Evolutionary conservation across 2,113 vertebrate species (phyloP).

Genomic region (Pelusios castaneus): DNA sequence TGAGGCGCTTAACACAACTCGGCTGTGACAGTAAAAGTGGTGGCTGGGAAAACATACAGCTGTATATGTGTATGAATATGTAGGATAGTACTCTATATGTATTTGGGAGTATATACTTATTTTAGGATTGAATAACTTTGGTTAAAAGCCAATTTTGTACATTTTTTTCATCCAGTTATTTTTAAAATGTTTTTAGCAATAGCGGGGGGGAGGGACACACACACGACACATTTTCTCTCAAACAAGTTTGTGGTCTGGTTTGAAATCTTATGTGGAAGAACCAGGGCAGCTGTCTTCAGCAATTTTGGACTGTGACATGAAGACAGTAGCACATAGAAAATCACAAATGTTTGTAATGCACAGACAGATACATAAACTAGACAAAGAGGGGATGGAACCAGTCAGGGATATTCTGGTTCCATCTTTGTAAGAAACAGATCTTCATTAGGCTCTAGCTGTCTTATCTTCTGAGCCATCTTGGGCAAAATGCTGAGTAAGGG

Average conservation of each 20-base stretch:
- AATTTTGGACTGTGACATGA: not conserved
- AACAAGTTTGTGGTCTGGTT: not conserved
- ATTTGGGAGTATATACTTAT: not conserved
- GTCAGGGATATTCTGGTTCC: not conserved
- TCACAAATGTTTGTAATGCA: not conserved
- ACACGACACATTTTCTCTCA: not conserved
- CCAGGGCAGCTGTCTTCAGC: not conserved
- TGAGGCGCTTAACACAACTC: not conserved
- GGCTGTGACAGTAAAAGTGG: not conserved
- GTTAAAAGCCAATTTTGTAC: too few relatives aligned
- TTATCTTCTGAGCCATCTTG: not conserved
- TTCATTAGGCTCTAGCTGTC: not conserved
- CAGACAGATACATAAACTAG: not conserved
- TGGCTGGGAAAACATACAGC: not conserved
- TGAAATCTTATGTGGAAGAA: not conserved
- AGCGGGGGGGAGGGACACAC: too few relatives aligned
- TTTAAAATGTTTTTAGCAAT: not conserved
- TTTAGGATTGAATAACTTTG: not conserved
- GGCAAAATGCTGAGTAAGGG: not conserved
- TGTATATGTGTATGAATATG: not conserved
- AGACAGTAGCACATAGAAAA: not conserved
- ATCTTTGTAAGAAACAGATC: not conserved
- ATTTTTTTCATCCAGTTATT: not conserved
- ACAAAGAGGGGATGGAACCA: not conserved
- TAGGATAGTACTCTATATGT: accelerated